Percentiles rank a stretch among this genome's conserved stretches.
Evolutionary conservation across 2,113 vertebrate species (phyloP).

Genomic region (Anseranas semipalmata): DNA sequence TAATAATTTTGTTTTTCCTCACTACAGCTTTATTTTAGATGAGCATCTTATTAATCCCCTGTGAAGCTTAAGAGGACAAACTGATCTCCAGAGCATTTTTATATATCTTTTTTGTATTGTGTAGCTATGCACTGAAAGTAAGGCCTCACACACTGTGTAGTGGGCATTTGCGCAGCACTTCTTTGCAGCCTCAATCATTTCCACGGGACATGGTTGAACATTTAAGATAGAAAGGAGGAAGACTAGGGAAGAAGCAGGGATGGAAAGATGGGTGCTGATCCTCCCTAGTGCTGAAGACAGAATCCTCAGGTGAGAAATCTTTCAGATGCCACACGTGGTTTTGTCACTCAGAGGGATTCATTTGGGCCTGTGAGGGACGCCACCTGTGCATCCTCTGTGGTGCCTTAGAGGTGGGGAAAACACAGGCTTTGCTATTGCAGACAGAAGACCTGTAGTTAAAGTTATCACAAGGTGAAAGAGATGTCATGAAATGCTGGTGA

Average conservation of each 20-base stretch:
- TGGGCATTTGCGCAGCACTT: not conserved
- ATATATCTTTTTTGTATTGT: not conserved
- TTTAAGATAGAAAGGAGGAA: not conserved
- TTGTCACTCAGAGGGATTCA: not conserved
- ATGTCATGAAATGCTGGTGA: not conserved
- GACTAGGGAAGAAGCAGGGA: not conserved
- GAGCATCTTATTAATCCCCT: not conserved
- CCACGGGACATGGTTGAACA: not conserved
- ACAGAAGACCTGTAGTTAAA: not conserved
- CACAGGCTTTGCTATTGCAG: not conserved
- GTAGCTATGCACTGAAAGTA: not conserved
- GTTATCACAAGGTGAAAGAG: not conserved
- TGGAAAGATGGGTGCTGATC: not conserved
- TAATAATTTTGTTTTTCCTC: not conserved
- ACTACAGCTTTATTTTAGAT: not conserved
- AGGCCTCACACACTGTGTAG: not conserved
- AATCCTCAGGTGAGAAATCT: not conserved
- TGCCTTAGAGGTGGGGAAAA: not conserved
- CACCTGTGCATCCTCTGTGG: not conserved
- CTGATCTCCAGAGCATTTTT: not conserved
- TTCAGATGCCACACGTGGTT: not conserved
- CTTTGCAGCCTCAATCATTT: not conserved
- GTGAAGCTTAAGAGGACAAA: not conserved
- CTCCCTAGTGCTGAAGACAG: not conserved
- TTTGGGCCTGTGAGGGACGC: not conserved